Conservation (phyloP, 2,113 vertebrate genomes). For the Rissa tridactyla region DNA sequence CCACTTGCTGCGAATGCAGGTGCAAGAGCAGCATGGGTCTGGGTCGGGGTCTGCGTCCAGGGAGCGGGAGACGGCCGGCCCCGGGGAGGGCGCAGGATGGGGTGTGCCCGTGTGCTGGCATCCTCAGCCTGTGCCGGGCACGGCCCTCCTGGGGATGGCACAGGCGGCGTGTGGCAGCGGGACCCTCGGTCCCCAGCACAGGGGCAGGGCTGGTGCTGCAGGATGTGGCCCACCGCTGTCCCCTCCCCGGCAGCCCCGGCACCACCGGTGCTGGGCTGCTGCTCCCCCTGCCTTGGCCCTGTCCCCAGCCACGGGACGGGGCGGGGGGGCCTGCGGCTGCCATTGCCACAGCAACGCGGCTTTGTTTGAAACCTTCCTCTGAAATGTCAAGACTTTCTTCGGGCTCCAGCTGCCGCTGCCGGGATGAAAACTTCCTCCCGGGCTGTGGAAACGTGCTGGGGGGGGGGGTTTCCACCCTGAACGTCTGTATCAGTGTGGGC, state of each 20-base stretch:
- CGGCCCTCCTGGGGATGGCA: rapidly evolving
- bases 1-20: not conserved
- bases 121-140: rapidly evolving
- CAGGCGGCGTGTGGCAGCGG: rapidly evolving
- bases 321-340: not conserved
- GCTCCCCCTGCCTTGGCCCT: not conserved
- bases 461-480: conserved; percentile 7
- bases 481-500: conserved; percentile 4
- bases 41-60: rapidly evolving
- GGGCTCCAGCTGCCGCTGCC: not conserved
- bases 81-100: rapidly evolving
- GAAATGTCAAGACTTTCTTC: conserved; percentile 42
- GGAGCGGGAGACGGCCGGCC: not conserved
- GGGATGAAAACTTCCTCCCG: conserved; percentile 63
- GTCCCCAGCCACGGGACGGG: not conserved
- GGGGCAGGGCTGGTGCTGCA: not conserved
- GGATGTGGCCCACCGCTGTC: rapidly evolving
- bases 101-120: rapidly evolving
- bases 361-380: conserved; percentile 61
- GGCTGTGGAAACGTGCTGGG: not conserved
- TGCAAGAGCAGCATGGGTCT: rapidly evolving
- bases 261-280: not conserved
- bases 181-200: rapidly evolving
- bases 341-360: conserved; percentile 35
- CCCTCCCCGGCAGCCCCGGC: not conserved